Base-by-base conservation (phyloP, 2,888 invertebrate genomes). In the Acleris literana region DNA sequence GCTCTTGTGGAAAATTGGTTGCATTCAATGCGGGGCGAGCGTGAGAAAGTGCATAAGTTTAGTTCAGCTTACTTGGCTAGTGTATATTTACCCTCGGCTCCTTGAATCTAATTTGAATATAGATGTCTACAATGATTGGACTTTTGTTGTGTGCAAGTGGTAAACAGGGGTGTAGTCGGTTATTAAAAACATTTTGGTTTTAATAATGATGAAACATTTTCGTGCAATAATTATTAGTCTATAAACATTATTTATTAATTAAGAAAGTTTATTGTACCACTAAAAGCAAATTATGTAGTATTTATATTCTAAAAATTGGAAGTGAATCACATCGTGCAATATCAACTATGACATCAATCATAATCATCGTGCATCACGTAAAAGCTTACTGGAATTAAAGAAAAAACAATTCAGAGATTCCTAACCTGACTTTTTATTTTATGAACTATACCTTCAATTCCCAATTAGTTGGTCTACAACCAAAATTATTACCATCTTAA, bases 1-100 rank as follows among this genome's bases (percentile, higher is more conserved):
- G 81, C 81, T 81, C 79, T 82, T 79, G 83, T 82, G 83, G 86
- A 88, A 90, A 90, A 91, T 90, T 90, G 87, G 85, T 82, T 88
- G 81, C 85, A 85, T 85, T 84, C 79, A 80, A 78, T 79, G 77
- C 75, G 72, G 62, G 76, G 77, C 66, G 79, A 83, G 80, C 89
- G 90, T 90, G 90, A 88, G 90, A 91, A 85, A 87, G 79, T 81
- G 84, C 85, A 85, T 79, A 79, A 76, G 78, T 79, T 83, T 57
- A 73, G 67, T 72, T 72, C 68, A 71, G 79, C 78, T 80, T 73
- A 79, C 75, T 74, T 78, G 79, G 78, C 77, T 78, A 81, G 70
- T 71, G 76, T 78, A 79, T 79, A 77, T 81, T 79, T 75, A 77
- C 69, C 77, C 74, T 43, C 68, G 67, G 78, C 73, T 78, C 80